Conservation (phyloP, 2,888 invertebrate genomes). For the Eumacrocentrus americanus region DNA sequence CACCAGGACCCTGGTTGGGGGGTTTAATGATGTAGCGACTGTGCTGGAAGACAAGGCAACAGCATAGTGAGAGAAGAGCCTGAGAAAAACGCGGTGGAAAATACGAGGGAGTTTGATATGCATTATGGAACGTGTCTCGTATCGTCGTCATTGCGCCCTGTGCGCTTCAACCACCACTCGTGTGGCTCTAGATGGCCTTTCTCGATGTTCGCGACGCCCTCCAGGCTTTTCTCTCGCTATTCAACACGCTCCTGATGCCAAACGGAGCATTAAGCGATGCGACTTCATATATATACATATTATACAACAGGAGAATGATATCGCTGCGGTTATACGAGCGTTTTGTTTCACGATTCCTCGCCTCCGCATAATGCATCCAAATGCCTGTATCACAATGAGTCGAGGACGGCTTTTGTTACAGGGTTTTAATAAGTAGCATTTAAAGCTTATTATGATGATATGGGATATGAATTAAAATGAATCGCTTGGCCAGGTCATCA, state of each 20-base stretch:
- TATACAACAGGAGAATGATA: not conserved
- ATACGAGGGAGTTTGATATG: conserved; percentile 30
- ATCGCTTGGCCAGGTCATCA: too few species aligned
- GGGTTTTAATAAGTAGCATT: too few species aligned
- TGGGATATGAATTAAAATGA: too few species aligned
- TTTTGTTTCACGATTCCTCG: conserved; percentile 21
- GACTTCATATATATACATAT: not conserved
- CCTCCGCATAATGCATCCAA: conserved; percentile 5
- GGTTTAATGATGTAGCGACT: conserved; percentile 42
- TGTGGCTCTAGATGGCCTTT: not conserved
- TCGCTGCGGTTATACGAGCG: not conserved
- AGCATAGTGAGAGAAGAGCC: too few species aligned
- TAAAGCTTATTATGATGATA: too few species aligned
- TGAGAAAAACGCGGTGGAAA: conserved; percentile 17
- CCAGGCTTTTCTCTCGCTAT: conserved; percentile 14
- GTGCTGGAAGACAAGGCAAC: too few species aligned
- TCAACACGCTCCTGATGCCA: conserved; percentile 2
- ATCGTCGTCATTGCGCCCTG: conserved; percentile 27
- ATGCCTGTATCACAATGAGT: not conserved
- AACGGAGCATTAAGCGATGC: conserved; percentile 23
- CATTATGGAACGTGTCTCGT: conserved; percentile 27
- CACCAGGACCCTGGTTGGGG: conserved; percentile 29
- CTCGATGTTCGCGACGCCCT: conserved; percentile 10
- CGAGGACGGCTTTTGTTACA: too few species aligned
- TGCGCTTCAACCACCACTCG: not conserved